Evolutionary conservation across 1,140 invertebrate genomes (phyloP).

Genomic region (Papilio dardanus): DNA sequence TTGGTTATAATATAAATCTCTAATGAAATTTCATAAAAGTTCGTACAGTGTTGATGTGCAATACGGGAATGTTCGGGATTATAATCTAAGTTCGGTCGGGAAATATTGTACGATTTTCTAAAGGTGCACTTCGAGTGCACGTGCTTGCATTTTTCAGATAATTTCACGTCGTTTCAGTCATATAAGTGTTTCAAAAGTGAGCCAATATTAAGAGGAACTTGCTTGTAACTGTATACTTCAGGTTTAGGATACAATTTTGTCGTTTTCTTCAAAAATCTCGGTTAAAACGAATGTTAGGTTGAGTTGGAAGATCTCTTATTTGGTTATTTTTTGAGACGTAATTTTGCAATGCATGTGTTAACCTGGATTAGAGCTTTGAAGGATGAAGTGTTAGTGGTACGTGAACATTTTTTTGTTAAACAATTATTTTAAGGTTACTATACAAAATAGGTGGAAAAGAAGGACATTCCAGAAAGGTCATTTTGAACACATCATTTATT

Average conservation of each 20-base stretch:
- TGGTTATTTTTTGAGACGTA: constrained; percentile 67
- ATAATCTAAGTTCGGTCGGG: constrained; percentile 35
- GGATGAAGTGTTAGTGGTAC: constrained; percentile 74
- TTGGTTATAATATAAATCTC: constrained; percentile 60
- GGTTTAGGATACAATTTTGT: constrained; percentile 32
- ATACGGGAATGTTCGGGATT: constrained; percentile 8
- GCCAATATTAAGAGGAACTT: not conserved
- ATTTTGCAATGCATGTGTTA: constrained; percentile 46
- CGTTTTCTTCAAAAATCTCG: constrained; percentile 33
- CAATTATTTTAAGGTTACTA: constrained; percentile 24
- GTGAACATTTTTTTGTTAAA: constrained; percentile 42
- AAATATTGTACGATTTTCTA: constrained; percentile 56
- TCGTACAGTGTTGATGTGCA: constrained; percentile 45
- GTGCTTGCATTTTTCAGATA: constrained; percentile 77
- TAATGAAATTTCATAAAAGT: constrained; percentile 38
- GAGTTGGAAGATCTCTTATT: constrained; percentile 58
- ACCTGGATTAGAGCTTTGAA: constrained; percentile 46
- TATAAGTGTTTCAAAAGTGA: constrained; percentile 38
- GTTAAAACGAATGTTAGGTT: constrained; percentile 55
- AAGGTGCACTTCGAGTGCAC: constrained; percentile 76
- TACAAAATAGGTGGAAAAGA: constrained; percentile 43
- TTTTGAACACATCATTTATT: not conserved
- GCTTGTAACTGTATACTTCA: constrained; percentile 11
- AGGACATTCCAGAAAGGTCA: constrained; percentile 59
- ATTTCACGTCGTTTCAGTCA: constrained; percentile 63